Evolutionary conservation across 2,797 vertebrate species (phyloP).

Genomic region (Rhynchonycteris naso): DNA sequence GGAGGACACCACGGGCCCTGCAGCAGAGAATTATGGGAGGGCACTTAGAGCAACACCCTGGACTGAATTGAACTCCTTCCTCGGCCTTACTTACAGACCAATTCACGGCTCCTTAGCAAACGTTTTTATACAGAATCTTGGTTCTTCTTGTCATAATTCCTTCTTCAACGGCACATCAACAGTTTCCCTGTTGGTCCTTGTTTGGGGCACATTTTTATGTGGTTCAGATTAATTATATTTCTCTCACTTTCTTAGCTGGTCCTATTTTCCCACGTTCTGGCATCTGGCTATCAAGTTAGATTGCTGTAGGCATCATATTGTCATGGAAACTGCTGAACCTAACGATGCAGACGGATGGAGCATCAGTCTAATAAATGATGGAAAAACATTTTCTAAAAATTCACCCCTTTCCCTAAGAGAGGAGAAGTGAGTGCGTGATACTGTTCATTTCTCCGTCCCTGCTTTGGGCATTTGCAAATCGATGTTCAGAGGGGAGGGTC

Average conservation of each 20-base stretch:
- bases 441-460: constrained; percentile 11
- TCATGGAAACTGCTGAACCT: constrained; percentile 77
- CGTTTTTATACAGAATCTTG: constrained; percentile 20
- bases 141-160: constrained; percentile 39
- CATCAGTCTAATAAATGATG: constrained; percentile 72
- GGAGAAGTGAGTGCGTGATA: not conserved
- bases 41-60: not conserved
- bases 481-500: constrained; percentile 52
- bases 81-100: not conserved
- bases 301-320: constrained; percentile 75
- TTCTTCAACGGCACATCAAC: constrained; percentile 49
- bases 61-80: not conserved
- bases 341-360: constrained; percentile 73
- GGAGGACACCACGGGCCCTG: not conserved
- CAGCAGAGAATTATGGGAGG: not conserved
- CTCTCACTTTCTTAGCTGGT: constrained; percentile 74
- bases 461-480: constrained; percentile 59
- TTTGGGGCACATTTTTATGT: constrained; percentile 61
- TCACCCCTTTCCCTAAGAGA: constrained; percentile 49
- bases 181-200: constrained; percentile 54
- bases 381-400: constrained; percentile 69
- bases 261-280: constrained; percentile 75
- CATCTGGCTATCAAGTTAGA: constrained; percentile 81
- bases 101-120: not conserved
- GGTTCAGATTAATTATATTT: constrained; percentile 77